Percentiles rank a stretch among this genome's conserved stretches.
These are phyloP conservation scores for Elysia crispata DNA, from an alignment of 2,888 invertebrate species.

Conservation along the genomic window DNA sequence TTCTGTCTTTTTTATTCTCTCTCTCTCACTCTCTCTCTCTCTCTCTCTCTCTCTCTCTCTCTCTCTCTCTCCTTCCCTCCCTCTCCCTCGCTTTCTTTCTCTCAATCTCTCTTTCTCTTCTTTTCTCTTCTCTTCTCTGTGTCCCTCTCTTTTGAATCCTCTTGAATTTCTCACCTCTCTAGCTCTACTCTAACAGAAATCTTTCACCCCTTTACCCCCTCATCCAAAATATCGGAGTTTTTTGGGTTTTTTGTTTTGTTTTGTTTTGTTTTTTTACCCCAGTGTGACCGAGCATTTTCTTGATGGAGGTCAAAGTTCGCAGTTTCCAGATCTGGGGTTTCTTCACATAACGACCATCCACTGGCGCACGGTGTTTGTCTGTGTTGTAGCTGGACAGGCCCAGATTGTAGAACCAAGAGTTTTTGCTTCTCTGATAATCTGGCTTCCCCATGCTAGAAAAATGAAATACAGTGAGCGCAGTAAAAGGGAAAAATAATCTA, in stretches of 20 bases:
- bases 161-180: too few species aligned
- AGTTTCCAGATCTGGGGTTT: conserved; percentile 49
- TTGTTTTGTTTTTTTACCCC: conserved; percentile 42
- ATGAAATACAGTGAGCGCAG: background rate
- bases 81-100: too few species aligned
- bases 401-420: conserved; percentile 50
- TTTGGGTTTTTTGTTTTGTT: too few species aligned
- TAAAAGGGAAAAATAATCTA: background rate
- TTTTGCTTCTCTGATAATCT: conserved; percentile 47
- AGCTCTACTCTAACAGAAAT: too few species aligned
- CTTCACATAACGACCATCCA: conserved; percentile 50
- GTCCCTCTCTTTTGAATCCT: too few species aligned
- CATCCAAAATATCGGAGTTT: too few species aligned
- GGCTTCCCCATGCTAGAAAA: conserved; percentile 30
- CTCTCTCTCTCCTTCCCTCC: too few species aligned
- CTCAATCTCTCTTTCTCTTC: too few species aligned
- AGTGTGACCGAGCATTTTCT: conserved; percentile 48
- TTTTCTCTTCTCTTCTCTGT: too few species aligned
- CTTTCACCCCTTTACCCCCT: background rate
- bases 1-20: too few species aligned
- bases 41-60: too few species aligned
- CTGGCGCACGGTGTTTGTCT: conserved; percentile 43
- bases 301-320: conserved; percentile 48
- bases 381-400: conserved; percentile 46
- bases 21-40: too few species aligned